phyloP scores from a whole-genome alignment of 2,888 invertebrate genomes.

The Halictus ligatus region DNA sequence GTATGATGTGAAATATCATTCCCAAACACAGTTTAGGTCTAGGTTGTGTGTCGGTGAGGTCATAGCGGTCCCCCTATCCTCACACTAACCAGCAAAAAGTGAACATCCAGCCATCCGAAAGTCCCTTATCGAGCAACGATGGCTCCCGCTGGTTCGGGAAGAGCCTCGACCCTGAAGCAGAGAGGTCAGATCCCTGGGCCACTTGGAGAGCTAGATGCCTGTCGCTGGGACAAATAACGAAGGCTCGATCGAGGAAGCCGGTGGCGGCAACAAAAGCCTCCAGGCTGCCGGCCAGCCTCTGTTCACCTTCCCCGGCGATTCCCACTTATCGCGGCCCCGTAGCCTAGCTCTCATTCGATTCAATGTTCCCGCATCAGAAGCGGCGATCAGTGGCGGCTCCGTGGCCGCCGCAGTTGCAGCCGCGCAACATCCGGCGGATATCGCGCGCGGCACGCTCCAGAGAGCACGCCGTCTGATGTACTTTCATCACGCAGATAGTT shows the following conservation, averaged over 20 bases:
- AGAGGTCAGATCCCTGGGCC: too few species aligned
- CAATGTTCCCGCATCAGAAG: constrained; percentile 36
- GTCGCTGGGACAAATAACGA: neutral
- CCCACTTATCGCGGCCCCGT: constrained; percentile 36
- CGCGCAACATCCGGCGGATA: constrained; percentile 44
- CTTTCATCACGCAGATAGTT: constrained; percentile 58
- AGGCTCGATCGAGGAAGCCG: neutral
- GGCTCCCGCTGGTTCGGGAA: neutral
- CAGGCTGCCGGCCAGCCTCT: neutral
- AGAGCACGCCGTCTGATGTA: constrained; percentile 51
- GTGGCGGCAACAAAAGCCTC: neutral
- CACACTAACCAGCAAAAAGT: neutral
- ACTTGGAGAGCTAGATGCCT: neutral
- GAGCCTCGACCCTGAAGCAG: too few species aligned
- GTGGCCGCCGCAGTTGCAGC: constrained; percentile 26
- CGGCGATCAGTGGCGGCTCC: constrained; percentile 27
- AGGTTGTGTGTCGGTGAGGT: neutral
- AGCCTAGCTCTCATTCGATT: constrained; percentile 37
- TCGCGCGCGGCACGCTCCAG: constrained; percentile 52
- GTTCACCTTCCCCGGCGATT: constrained; percentile 9
- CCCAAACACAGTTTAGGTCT: too few species aligned
- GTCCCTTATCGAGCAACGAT: neutral
- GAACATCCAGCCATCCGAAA: neutral
- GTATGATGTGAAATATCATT: too few species aligned
- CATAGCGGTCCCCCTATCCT: neutral